Conservation (phyloP, 2,113 vertebrate species). For the Epinephelus lanceolatus region DNA sequence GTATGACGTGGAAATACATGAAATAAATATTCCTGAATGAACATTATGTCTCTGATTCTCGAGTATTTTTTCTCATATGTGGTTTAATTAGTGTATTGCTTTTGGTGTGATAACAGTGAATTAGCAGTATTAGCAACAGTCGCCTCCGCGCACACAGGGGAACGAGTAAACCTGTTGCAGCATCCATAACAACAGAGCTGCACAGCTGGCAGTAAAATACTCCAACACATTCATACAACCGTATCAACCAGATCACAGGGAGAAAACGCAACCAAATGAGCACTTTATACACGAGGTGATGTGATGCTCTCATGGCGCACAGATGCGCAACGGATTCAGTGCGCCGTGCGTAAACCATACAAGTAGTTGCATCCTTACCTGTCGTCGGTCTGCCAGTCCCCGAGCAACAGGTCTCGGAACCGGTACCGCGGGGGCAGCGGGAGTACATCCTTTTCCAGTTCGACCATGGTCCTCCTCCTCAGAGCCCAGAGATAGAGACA, state of each 20-base stretch:
- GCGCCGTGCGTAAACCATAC: slow-evolving; percentile 72
- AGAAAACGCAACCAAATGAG: neutral
- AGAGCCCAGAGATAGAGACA: slow-evolving; percentile 53
- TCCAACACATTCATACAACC: neutral
- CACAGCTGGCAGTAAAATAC: slow-evolving; percentile 19
- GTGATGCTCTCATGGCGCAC: slow-evolving; percentile 31
- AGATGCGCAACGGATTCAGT: slow-evolving; percentile 49
- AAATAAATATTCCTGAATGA: neutral
- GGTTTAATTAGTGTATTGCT: neutral
- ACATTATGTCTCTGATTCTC: neutral
- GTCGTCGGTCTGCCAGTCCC: slow-evolving; percentile 90
- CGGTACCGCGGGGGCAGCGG: slow-evolving; percentile 89
- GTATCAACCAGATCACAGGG: neutral
- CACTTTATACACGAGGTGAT: slow-evolving; percentile 3
- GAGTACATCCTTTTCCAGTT: slow-evolving; percentile 89
- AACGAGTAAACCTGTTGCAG: slow-evolving; percentile 67
- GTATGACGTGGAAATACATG: neutral
- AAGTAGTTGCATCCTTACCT: slow-evolving; percentile 79
- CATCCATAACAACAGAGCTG: slow-evolving; percentile 18
- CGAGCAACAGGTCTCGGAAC: slow-evolving; percentile 91
- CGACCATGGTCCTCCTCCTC: slow-evolving; percentile 81
- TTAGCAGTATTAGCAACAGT: slow-evolving; percentile 16
- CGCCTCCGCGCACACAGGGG: slow-evolving; percentile 24
- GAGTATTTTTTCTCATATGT: neutral
- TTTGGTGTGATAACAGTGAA: neutral